Percentiles rank a stretch among this genome's conserved stretches.
Evolutionary conservation across 2,797 vertebrate genomes (phyloP).

Genomic region (Fistularia commersonii): DNA sequence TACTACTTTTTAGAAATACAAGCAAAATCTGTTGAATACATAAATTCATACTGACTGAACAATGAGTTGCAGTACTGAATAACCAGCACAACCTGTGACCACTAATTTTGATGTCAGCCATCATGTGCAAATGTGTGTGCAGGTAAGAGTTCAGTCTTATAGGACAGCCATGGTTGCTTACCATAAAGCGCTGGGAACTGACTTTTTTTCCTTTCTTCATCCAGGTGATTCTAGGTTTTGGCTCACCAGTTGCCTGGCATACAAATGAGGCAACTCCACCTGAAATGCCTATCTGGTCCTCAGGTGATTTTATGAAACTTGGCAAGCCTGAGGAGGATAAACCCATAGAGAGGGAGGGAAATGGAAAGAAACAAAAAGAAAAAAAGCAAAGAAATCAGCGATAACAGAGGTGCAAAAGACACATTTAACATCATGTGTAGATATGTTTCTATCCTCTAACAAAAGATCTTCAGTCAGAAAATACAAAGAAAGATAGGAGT

Average conservation of each 20-base stretch:
- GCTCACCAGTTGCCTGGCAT: slow-evolving; percentile 93
- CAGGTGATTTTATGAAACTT: slow-evolving; percentile 90
- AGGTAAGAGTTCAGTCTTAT: slow-evolving; percentile 3
- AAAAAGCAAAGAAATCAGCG: too few species aligned
- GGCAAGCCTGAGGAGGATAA: slow-evolving; percentile 80
- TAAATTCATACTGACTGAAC: too few species aligned
- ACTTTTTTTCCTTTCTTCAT: slow-evolving; percentile 99
- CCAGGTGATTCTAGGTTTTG: slow-evolving; percentile 97
- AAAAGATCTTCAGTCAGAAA: neutral
- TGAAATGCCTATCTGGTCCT: slow-evolving; percentile 96
- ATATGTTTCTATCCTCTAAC: too few species aligned
- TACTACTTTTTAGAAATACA: too few species aligned
- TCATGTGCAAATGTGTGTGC: slow-evolving; percentile 1
- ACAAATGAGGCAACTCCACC: slow-evolving; percentile 98
- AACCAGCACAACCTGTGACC: too few species aligned
- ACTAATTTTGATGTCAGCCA: too few species aligned
- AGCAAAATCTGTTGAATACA: too few species aligned
- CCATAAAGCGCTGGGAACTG: slow-evolving; percentile 98
- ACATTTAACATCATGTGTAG: too few species aligned
- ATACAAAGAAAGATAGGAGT: neutral
- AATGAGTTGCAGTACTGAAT: too few species aligned
- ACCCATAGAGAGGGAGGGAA: slow-evolving; percentile 8
- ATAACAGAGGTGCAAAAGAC: neutral
- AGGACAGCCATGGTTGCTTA: too few species aligned
- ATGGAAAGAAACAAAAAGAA: neutral